Conservation (phyloP, 2,888 invertebrate species). For the Cyclophora albipunctata region DNA sequence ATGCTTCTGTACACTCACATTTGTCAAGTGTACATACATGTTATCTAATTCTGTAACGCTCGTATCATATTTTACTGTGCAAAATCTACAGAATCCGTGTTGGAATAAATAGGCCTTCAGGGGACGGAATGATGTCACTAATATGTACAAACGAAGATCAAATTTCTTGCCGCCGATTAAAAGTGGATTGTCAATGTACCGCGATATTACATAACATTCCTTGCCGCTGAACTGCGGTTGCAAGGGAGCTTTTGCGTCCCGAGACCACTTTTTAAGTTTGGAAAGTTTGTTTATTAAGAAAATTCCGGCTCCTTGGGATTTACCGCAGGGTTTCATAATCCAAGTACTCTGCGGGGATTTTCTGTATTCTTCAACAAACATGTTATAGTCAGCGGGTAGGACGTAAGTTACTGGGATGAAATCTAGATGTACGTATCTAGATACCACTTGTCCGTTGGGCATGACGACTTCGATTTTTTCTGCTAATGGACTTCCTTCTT, state of each 20-base stretch:
- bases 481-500: conserved; percentile 89
- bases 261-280: conserved; percentile 92
- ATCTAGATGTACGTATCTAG: conserved; percentile 87
- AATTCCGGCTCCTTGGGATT: conserved; percentile 94
- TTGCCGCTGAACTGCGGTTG: conserved; percentile 86
- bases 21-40: conserved; percentile 97
- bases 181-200: conserved; percentile 95
- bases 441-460: conserved; percentile 77
- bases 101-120: conserved; percentile 95
- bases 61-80: conserved; percentile 95
- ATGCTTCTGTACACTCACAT: conserved; percentile 97
- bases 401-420: conserved; percentile 97
- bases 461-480: conserved; percentile 77
- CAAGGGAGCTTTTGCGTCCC: conserved; percentile 89
- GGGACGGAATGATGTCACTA: conserved; percentile 95
- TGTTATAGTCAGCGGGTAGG: conserved; percentile 95
- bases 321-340: conserved; percentile 98
- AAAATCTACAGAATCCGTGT: conserved; percentile 96
- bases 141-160: conserved; percentile 92
- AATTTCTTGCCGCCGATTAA: conserved; percentile 98
- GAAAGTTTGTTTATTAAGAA: conserved; percentile 96
- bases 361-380: conserved; percentile 96
- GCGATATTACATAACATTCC: conserved; percentile 97
- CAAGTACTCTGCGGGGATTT: conserved; percentile 96
- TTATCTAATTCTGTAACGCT: conserved; percentile 92